Evolutionary conservation across 2,888 invertebrate species (phyloP), one percentile per base, ranked within the genome.

Genomic region (Alentia gelatinosa): DNA sequence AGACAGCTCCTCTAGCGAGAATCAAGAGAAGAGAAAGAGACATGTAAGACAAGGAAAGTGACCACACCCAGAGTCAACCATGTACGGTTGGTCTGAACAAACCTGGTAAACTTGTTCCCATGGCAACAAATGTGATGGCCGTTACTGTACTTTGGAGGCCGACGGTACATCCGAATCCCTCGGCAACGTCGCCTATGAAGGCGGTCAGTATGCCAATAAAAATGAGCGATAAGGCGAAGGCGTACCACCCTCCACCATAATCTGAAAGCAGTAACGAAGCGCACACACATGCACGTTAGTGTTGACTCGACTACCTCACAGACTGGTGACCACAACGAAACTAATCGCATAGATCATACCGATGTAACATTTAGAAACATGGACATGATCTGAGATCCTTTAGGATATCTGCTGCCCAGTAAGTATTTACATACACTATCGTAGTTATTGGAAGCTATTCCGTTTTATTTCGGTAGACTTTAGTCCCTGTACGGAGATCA

Each of bases 101-200:
- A 96, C 96, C 96, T 97, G 99, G 99, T 96, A 99, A 98, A 97
- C 99, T 99, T 92, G 99, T 99, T 94, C 99, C 99, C 93, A 99
- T 97, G 19, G 99, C 99, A 33, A 99, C 99, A 96, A 99, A 98
- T 68, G 98, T 98, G 94, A 99, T 98, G 94, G 99, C 99, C 88
- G 99, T 99, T 93, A 99, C 98, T 7, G 98, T 97, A 96, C 99
- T 99, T 96, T 98, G 98, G 95, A 99, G 98, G 93, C 99, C 99
- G 91, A 99, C 97, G 56, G 99, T 99, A 96, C 99, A 99, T 93
- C 99, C 99, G 96, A 99, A 99, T 84, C 98, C 98, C 0, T 99
- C 98, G 3, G 99, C 99, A 79, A 99, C 97, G 96, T 99, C 99
- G 33, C 99, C 99, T 94, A 99, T 99, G 93, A 99, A 96, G 0